Evolutionary conservation across 1,140 invertebrate species (phyloP).

Genomic region (Pomacea maculata): DNA sequence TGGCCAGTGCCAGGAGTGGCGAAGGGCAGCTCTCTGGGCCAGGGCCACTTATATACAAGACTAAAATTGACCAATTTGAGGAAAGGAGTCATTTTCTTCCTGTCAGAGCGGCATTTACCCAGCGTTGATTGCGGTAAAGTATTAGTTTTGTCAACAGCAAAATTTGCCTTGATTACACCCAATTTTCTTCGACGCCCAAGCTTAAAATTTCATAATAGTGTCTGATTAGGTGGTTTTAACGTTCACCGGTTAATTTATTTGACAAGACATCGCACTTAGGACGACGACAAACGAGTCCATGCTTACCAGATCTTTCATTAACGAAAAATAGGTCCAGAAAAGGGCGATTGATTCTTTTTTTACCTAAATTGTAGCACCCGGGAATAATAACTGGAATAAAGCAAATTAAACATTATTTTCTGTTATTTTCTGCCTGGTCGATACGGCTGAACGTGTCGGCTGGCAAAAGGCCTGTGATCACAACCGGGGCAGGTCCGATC

Average conservation of each 20-base stretch:
- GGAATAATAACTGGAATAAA: conserved; percentile 49
- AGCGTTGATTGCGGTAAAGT: conserved; percentile 51
- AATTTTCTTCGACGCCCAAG: conserved; percentile 45
- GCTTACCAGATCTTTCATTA: conserved; percentile 40
- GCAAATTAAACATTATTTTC: conserved; percentile 51
- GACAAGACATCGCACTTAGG: conserved; percentile 45
- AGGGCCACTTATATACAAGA: conserved; percentile 45
- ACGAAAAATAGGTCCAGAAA: conserved; percentile 22
- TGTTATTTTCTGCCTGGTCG: conserved; percentile 42
- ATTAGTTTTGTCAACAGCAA: conserved; percentile 54
- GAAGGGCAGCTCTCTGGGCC: neutral
- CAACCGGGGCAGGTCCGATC: conserved; percentile 2
- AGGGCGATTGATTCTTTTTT: conserved; percentile 41
- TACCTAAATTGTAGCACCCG: conserved; percentile 41
- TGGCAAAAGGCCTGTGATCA: conserved; percentile 26
- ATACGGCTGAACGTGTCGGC: conserved; percentile 8
- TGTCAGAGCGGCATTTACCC: conserved; percentile 48
- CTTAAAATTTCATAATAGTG: conserved; percentile 58
- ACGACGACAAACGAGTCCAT: conserved; percentile 31
- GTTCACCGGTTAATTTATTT: conserved; percentile 55
- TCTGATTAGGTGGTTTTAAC: conserved; percentile 51
- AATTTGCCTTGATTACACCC: conserved; percentile 55
- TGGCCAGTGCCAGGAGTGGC: too few species aligned
- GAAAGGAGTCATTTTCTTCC: conserved; percentile 47
- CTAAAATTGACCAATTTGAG: conserved; percentile 53